Percentiles rank a stretch among this genome's conserved stretches.
Conservation (phyloP, 2,113 vertebrate genomes). For the Gopherus evgoodei region DNA sequence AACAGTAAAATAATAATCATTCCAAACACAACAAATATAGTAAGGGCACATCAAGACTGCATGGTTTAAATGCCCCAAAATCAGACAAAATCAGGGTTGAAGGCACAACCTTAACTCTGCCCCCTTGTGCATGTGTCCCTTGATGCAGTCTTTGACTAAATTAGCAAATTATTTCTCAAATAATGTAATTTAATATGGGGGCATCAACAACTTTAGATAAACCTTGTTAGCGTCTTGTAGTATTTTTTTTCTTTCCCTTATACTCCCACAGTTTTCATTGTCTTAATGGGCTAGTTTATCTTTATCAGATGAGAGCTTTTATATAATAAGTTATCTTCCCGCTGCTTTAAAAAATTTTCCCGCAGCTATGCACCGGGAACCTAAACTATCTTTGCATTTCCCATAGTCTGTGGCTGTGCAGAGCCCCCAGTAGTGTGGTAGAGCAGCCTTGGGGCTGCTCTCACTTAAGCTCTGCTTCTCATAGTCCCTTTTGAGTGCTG, state of each 20-base stretch:
- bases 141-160: constrained; percentile 67
- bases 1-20: not conserved
- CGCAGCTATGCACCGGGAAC: too few species aligned
- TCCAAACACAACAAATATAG: not conserved
- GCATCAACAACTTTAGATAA: constrained; percentile 37
- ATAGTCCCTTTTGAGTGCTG: constrained; percentile 17
- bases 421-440: not conserved
- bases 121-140: constrained; percentile 19
- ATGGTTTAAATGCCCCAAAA: constrained; percentile 6
- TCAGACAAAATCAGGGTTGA: constrained; percentile 46
- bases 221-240: not conserved
- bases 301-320: not conserved
- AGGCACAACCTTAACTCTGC: constrained; percentile 18
- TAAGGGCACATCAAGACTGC: not conserved
- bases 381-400: too few species aligned
- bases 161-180: constrained; percentile 63
- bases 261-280: not conserved
- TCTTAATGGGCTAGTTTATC: constrained; percentile 32
- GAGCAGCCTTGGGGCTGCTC: not conserved
- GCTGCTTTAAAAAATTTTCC: too few species aligned
- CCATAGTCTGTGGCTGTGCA: not conserved
- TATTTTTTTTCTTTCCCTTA: constrained; percentile 34
- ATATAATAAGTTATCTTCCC: not conserved
- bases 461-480: not conserved
- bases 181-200: constrained; percentile 35